A percentile compares a stretch with the other conserved stretches of the same genome.
Conservation (phyloP, 2,113 vertebrate genomes). For the Penelope pileata region DNA sequence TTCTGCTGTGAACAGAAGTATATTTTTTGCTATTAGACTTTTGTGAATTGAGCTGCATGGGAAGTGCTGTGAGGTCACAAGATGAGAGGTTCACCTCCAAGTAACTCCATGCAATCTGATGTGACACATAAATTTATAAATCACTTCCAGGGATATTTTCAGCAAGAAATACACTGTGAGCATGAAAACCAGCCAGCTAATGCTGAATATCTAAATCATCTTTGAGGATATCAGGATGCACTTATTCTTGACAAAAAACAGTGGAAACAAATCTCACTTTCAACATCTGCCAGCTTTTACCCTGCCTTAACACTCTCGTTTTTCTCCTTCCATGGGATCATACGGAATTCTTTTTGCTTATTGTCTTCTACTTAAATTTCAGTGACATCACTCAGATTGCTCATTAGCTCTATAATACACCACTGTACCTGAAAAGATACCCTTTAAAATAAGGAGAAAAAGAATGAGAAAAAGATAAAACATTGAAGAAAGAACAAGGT, state of each 20-base stretch:
- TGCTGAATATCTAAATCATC: neutral
- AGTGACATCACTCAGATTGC: neutral
- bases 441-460: neutral
- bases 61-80: slow-evolving; percentile 21
- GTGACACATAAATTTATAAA: slow-evolving; percentile 33
- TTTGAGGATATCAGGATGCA: neutral
- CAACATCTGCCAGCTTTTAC: neutral
- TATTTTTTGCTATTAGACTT: slow-evolving; percentile 32
- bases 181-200: fast-evolving
- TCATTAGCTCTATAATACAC: neutral
- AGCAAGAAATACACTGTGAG: neutral
- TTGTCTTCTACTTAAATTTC: neutral
- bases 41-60: neutral
- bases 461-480: neutral
- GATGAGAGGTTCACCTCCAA: slow-evolving; percentile 23
- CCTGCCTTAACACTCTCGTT: neutral
- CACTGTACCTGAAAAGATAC: neutral
- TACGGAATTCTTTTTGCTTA: neutral
- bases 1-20: slow-evolving; percentile 28
- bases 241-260: neutral
- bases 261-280: neutral
- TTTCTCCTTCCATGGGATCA: neutral
- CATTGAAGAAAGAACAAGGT: neutral
- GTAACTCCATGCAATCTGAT: slow-evolving; percentile 5
- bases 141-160: neutral